phyloP scores from a whole-genome alignment of 2,888 invertebrate genomes.

The Yponomeuta plumbellus region DNA sequence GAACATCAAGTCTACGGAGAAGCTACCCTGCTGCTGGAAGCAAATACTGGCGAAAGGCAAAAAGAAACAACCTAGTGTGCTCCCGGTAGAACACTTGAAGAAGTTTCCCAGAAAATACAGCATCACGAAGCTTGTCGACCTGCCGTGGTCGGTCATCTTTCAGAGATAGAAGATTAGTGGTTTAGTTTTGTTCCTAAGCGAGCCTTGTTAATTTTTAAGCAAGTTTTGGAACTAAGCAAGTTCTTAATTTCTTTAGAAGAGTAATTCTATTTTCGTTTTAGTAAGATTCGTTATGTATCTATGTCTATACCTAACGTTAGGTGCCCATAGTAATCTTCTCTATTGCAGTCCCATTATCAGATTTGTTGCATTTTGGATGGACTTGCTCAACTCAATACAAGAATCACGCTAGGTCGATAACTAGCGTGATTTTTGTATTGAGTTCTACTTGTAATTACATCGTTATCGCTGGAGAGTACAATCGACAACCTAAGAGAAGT shows the following conservation, averaged over 20 bases:
- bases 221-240: no score
- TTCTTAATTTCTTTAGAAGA: neutral
- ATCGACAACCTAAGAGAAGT: no score
- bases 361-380: no score
- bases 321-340: no score
- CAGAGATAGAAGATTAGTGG: conserved; percentile 31
- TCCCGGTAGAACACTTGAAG: conserved; percentile 25
- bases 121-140: conserved; percentile 44
- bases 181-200: neutral
- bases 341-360: no score
- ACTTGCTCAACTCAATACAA: no score
- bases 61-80: neutral
- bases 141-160: conserved; percentile 68
- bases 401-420: no score
- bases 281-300: no score
- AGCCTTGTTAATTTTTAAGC: neutral
- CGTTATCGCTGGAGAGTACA: no score
- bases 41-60: neutral
- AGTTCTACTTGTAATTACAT: no score
- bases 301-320: no score
- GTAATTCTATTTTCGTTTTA: neutral
- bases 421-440: no score
- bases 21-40: neutral
- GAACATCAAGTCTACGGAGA: conserved; percentile 17
- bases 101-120: conserved; percentile 45